phyloP scores from a whole-genome alignment of 2,113 vertebrate genomes.

The Engystomops pustulosus region DNA sequence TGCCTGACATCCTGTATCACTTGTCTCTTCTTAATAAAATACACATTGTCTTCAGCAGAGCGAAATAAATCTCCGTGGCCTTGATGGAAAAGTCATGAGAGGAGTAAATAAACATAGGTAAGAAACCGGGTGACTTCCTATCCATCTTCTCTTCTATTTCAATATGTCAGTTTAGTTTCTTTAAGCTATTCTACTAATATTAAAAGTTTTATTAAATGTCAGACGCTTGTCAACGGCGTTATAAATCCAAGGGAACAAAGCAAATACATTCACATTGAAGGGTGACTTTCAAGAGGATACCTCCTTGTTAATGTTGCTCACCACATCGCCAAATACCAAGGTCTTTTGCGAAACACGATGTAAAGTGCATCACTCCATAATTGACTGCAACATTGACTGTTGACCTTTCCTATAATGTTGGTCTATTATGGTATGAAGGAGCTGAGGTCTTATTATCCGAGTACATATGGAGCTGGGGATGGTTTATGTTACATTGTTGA shows the following conservation, averaged over 20 bases:
- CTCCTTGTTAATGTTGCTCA: slow-evolving; percentile 1
- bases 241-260: slow-evolving; percentile 19
- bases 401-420: not conserved
- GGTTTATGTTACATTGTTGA: too few species aligned
- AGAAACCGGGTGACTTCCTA: slow-evolving; percentile 26
- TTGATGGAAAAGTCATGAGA: slow-evolving; percentile 50
- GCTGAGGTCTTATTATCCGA: not conserved
- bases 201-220: slow-evolving; percentile 56
- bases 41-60: slow-evolving; percentile 50
- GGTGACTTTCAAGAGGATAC: slow-evolving; percentile 9
- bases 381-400: not conserved
- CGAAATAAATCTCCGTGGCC: slow-evolving; percentile 45
- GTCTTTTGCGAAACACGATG: not conserved
- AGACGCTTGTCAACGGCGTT: not conserved
- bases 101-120: slow-evolving; percentile 47
- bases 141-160: slow-evolving; percentile 46
- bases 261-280: slow-evolving; percentile 4
- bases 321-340: not conserved
- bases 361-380: not conserved
- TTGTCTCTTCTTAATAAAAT: slow-evolving; percentile 54
- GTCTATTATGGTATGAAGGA: not conserved
- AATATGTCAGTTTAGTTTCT: slow-evolving; percentile 52
- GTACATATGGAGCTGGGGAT: not conserved
- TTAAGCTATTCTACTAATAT: slow-evolving; percentile 35
- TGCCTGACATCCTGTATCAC: slow-evolving; percentile 52